Conservation (phyloP, 2,888 invertebrate genomes). For the Hetaerina titia region DNA sequence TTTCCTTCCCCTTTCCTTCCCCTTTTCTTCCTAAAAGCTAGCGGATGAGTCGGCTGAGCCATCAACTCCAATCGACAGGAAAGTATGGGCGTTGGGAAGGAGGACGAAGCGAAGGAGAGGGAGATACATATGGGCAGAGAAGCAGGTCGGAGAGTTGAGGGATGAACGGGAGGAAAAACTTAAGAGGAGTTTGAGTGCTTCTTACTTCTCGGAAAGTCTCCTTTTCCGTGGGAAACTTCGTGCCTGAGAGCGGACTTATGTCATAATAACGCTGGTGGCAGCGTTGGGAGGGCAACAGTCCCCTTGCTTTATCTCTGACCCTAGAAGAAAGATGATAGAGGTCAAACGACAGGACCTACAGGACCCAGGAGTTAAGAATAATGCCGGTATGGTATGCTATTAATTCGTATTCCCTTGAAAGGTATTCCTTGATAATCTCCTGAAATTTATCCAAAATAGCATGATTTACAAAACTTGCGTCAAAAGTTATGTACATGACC, state of each 20-base stretch:
- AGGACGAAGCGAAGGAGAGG: background rate
- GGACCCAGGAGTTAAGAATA: no score
- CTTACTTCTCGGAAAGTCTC: background rate
- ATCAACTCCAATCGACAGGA: background rate
- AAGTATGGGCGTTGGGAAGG: background rate
- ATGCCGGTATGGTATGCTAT: no score
- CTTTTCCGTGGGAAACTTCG: background rate
- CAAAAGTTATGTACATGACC: no score
- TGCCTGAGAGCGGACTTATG: background rate
- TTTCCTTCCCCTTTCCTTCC: background rate
- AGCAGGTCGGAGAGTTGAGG: background rate
- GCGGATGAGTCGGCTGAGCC: background rate
- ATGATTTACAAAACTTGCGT: no score
- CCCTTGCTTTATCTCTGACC: background rate
- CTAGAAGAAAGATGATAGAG: background rate
- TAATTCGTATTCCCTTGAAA: no score
- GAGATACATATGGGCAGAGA: background rate
- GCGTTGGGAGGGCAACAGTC: background rate
- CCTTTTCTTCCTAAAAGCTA: background rate
- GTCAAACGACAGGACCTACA: background rate
- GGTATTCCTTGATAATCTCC: no score
- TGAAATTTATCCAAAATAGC: no score
- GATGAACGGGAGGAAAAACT: background rate
- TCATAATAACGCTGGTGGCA: background rate
- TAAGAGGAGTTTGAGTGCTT: conserved; percentile 6